Conservation (phyloP, 2,888 invertebrate genomes). For the Drosophila neonasuta region DNA sequence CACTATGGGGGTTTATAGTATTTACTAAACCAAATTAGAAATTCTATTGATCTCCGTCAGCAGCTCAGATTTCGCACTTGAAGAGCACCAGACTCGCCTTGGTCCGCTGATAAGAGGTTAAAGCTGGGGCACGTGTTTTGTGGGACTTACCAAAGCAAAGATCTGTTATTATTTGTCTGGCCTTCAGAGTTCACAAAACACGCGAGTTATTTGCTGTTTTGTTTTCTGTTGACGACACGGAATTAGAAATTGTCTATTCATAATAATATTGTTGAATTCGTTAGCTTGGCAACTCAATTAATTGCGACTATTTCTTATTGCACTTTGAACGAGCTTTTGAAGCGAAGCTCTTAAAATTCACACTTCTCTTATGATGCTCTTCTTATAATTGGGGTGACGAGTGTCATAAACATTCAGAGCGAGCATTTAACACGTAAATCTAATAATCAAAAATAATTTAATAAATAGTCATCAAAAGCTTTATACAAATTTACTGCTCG, state of each 20-base stretch:
- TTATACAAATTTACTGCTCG: neutral
- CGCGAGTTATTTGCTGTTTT: constrained; percentile 6
- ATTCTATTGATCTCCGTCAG: constrained; percentile 5
- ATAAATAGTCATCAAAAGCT: neutral
- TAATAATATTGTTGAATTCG: constrained; percentile 2
- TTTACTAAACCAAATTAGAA: neutral
- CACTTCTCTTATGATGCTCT: neutral
- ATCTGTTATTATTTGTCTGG: constrained; percentile 17
- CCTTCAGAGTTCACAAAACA: constrained; percentile 23
- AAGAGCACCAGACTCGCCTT: neutral
- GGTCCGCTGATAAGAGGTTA: constrained; percentile 32
- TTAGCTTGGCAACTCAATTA: constrained; percentile 14
- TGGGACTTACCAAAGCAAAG: neutral
- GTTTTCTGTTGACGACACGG: neutral
- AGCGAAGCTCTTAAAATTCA: neutral
- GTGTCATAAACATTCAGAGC: neutral
- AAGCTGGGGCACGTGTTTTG: constrained; percentile 28
- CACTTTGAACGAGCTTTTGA: neutral
- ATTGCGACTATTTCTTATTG: neutral
- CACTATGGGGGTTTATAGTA: neutral
- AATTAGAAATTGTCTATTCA: neutral
- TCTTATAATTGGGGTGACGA: neutral
- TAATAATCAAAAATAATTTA: neutral
- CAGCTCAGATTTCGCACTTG: constrained; percentile 4
- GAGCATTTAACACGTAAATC: neutral